These are phyloP conservation scores for Montipora cactus DNA, from an alignment of 64 coral and sea anemone species.

Conservation along the genomic window DNA sequence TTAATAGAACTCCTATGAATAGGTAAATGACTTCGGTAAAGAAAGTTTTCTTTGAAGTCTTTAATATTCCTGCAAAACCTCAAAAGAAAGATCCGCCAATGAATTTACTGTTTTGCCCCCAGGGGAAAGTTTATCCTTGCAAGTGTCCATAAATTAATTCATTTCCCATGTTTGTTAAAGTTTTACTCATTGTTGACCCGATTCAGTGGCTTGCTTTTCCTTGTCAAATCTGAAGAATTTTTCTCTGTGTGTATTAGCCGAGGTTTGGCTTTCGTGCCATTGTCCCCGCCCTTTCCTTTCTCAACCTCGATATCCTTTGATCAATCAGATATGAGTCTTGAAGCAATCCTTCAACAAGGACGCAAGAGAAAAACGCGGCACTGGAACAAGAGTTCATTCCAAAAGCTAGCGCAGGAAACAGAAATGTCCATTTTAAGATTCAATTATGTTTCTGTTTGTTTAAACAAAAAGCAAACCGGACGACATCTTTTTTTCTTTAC, in stretches of 20 bases:
- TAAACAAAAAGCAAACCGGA: conserved; percentile 23
- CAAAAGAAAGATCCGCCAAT: neutral
- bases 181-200: conserved; percentile 5
- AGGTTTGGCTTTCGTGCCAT: conserved; percentile 20
- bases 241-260: neutral
- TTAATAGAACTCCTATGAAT: neutral
- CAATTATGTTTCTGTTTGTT: conserved; percentile 55
- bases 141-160: neutral
- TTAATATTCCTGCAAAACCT: neutral
- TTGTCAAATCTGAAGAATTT: conserved; percentile 23
- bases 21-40: neutral
- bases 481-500: conserved; percentile 26
- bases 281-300: neutral
- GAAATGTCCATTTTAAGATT: conserved; percentile 18
- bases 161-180: conserved; percentile 40
- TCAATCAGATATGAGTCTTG: neutral
- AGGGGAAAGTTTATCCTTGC: neutral
- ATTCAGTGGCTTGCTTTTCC: conserved; percentile 22
- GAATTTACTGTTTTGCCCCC: neutral
- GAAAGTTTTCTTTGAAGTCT: neutral
- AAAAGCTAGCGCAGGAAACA: neutral
- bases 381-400: neutral
- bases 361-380: neutral
- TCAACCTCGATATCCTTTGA: neutral
- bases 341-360: neutral